Conservation (phyloP, 2,888 invertebrate genomes). For the Lypha dubia region DNA sequence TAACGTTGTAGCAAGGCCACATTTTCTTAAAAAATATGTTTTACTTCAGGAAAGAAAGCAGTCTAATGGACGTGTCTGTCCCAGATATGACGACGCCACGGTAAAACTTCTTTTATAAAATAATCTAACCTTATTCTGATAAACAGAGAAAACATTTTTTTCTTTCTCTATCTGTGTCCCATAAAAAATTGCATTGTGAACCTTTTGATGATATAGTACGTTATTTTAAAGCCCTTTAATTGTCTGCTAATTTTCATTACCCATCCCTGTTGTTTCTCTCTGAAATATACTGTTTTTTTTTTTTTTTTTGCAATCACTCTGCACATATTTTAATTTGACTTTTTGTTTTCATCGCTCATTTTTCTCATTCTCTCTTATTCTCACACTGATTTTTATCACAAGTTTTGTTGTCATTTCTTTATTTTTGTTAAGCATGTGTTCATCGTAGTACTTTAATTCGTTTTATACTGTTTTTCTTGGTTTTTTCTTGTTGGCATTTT, state of each 20-base stretch:
- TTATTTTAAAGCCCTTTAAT: neutral
- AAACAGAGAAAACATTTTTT: too few relatives aligned
- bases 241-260: neutral
- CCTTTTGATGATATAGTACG: neutral
- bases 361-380: conserved; percentile 21
- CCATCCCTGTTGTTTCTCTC: neutral
- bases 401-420: conserved; percentile 51
- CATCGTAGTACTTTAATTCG: neutral
- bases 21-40: too few relatives aligned
- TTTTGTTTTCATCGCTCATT: neutral
- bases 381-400: conserved; percentile 34
- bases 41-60: too few relatives aligned
- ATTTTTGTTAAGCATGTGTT: conserved; percentile 54
- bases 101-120: too few relatives aligned
- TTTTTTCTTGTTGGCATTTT: neutral
- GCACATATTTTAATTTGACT: neutral
- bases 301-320: neutral
- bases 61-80: too few relatives aligned
- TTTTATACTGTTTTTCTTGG: conserved; percentile 20
- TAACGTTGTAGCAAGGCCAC: too few relatives aligned
- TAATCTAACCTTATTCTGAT: too few relatives aligned
- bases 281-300: neutral
- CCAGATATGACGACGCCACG: too few relatives aligned
- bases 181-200: too few relatives aligned
- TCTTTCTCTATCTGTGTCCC: too few relatives aligned